Evolutionary conservation across 1,140 invertebrate species (phyloP), one percentile per base, ranked within the genome.

Genomic region (Centruroides sculpturatus): DNA sequence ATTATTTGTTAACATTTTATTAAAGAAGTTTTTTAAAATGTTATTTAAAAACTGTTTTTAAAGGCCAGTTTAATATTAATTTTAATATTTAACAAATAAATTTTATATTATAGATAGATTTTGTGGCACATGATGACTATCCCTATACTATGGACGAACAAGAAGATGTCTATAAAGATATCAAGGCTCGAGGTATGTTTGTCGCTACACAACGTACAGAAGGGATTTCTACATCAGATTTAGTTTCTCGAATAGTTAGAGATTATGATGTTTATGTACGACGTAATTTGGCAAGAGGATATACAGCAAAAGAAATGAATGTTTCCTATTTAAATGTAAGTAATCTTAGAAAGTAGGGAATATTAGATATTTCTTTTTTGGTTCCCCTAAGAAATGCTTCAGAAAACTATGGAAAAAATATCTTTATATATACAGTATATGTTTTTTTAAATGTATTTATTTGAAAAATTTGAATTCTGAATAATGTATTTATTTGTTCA

Each of bases 191-290:
- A 68, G 95, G 92, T 66, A 98, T 97, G 93, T 99, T 99, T 77
- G 86, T 97, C 6, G 88, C 89, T 7, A 99, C 96, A 0, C 81
- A 98, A 74, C 77, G 96, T 65, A 99, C 94, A 0, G 80, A 81
- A 60, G 76, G 77, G 47, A 73, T 78, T 49, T 98, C 93, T 3
- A 99, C 96, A 8, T 97, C 93, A 10, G 96, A 99, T 72, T 89
- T 99, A 59, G 94, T 99, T 13, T 92, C 93, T 12, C 80, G 95
- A 67, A 98, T 99, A 71, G 95, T 99, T 4, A 85, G 89, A 70
- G 96, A 99, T 77, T 99, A 99, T 75, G 95, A 99, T 75, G 83
- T 98, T 54, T 99, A 99, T 76, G 93, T 98, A 13, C 79, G 96
- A 66, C 80, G 96, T 66, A 99, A 99, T 78, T 79, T 99, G 62